Conservation (phyloP, 2,888 invertebrate species). For the Melanostoma scalare region DNA sequence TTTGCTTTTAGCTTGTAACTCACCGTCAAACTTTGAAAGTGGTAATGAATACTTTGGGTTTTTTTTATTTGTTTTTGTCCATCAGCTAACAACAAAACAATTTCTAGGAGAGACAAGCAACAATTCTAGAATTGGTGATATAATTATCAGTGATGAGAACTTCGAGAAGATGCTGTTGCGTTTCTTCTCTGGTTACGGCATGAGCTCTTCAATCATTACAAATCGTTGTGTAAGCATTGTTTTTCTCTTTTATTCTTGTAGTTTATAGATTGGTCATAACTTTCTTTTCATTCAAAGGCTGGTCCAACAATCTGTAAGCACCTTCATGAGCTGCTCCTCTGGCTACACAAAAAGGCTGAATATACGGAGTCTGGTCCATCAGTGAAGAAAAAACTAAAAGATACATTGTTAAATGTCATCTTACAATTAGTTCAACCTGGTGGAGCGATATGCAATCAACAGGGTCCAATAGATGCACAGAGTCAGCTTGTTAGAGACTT, state of each 20-base stretch:
- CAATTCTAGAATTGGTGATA: conserved; percentile 83
- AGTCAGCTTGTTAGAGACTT: conserved; percentile 87
- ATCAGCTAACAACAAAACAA: conserved; percentile 78
- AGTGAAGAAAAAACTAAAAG: conserved; percentile 84
- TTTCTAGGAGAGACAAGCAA: conserved; percentile 76
- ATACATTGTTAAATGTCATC: conserved; percentile 87
- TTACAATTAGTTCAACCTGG: conserved; percentile 88
- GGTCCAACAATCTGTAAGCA: conserved; percentile 90
- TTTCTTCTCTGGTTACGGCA: conserved; percentile 86
- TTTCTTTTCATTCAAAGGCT: conserved; percentile 83
- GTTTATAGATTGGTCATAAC: no score
- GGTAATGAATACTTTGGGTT: conserved; percentile 83
- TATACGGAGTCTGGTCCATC: conserved; percentile 82
- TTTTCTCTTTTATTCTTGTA: background rate
- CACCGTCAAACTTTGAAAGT: conserved; percentile 80
- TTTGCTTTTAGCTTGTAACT: conserved; percentile 87
- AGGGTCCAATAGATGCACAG: conserved; percentile 89
- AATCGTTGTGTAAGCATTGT: conserved; percentile 80
- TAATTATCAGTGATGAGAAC: conserved; percentile 85
- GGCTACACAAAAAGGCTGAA: conserved; percentile 87
- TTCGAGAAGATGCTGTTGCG: conserved; percentile 86
- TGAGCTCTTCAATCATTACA: conserved; percentile 80
- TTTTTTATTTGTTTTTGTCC: conserved; percentile 88
- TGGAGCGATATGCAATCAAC: conserved; percentile 85
- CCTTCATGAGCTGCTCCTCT: conserved; percentile 87